phyloP scores from a whole-genome alignment of 2,797 vertebrate genomes.

The Gila robusta region DNA sequence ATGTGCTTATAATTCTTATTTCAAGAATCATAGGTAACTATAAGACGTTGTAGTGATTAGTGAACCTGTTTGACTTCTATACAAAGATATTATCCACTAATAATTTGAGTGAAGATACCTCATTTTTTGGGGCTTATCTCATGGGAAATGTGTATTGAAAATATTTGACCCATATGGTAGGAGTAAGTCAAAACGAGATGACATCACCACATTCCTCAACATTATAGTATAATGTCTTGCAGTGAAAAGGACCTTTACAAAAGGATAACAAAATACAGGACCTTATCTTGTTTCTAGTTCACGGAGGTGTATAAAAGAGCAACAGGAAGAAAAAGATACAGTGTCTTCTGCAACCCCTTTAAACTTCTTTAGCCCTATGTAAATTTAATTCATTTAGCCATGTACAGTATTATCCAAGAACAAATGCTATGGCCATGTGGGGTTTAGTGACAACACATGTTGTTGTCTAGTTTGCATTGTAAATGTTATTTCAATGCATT shows the following conservation, averaged over 20 bases:
- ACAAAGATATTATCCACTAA: background rate
- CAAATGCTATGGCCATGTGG: background rate
- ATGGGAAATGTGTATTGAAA: slow-evolving; percentile 40
- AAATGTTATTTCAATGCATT: slow-evolving; percentile 14
- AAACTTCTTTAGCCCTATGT: background rate
- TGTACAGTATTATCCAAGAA: background rate
- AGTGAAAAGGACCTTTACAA: background rate
- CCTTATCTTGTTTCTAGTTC: background rate
- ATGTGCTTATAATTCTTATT: slow-evolving; percentile 4
- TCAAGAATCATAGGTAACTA: background rate
- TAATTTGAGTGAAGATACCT: background rate
- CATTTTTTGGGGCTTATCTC: slow-evolving; percentile 2
- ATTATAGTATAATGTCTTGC: slow-evolving; percentile 1
- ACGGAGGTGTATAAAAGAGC: background rate
- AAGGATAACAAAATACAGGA: background rate
- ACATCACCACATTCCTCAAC: slow-evolving; percentile 46
- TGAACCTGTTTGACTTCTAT: slow-evolving; percentile 1
- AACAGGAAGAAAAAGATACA: background rate
- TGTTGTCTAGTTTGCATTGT: slow-evolving; percentile 28
- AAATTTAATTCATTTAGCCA: background rate
- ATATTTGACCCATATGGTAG: slow-evolving; percentile 37
- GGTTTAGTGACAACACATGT: background rate
- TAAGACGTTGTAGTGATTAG: background rate
- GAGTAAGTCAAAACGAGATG: slow-evolving; percentile 34
- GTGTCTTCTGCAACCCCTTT: background rate